These are phyloP conservation scores for Ischnus inquisitorius DNA, from an alignment of 2,888 invertebrate genomes.

Conservation along the genomic window DNA sequence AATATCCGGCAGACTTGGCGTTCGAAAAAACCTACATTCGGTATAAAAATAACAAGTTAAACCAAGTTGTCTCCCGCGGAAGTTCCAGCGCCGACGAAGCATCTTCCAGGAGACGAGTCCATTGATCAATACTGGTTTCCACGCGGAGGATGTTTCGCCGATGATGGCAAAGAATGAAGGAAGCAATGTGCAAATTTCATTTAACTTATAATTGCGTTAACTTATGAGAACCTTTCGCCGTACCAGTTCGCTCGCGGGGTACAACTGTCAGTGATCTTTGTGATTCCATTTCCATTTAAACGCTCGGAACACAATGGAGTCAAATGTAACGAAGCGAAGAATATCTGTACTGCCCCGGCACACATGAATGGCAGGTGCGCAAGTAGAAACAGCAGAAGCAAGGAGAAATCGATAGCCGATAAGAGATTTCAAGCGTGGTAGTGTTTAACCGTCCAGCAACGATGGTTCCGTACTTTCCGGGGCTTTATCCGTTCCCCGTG, in stretches of 20 bases:
- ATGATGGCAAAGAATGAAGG: no score
- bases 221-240: not conserved
- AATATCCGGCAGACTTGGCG: conserved; percentile 60
- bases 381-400: conserved; percentile 61
- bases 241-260: not conserved
- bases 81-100: no score
- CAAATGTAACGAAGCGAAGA: conserved; percentile 37
- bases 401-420: conserved; percentile 69
- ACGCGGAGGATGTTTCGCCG: no score
- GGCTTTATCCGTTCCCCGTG: conserved; percentile 39
- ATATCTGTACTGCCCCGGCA: conserved; percentile 35
- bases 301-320: not conserved
- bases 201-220: not conserved
- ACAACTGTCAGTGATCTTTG: conserved; percentile 8
- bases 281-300: conserved; percentile 10
- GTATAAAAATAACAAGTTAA: no score
- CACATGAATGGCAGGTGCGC: conserved; percentile 52
- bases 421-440: conserved; percentile 65
- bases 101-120: no score
- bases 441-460: conserved; percentile 62
- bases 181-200: no score
- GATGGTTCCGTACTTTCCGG: conserved; percentile 62
- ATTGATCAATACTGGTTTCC: no score
- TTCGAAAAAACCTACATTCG: not conserved
- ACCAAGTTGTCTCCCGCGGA: no score